Evolutionary conservation across 2,888 invertebrate genomes (phyloP), one percentile per base, ranked within the genome.

Genomic region (Acronicta leporina): DNA sequence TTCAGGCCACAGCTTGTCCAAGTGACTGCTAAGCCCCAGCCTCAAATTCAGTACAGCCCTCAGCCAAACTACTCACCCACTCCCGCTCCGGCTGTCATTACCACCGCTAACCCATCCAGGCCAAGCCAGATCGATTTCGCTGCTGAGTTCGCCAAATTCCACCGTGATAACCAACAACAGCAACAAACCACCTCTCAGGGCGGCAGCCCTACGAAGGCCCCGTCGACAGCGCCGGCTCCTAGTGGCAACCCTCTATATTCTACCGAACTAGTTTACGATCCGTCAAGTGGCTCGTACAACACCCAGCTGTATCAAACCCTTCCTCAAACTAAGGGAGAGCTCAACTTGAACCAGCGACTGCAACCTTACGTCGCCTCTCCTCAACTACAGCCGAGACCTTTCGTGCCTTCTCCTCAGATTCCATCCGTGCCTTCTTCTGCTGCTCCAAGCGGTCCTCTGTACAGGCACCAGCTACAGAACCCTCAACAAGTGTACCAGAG

Each of bases 191-290:
- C 85, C 0, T 85, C 90, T 6, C 82, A 81, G 9, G 83, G 88
- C n/a, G 80, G 87, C n/a, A 86, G 82, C 55, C 85, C 91, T 14
- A 84, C 92, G 0, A 94, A 92, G 74, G 79, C 90, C 41, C 90
- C 88, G 47, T 88, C 83, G 11, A 62, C 63, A 0, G 81, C 90
- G 15, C 84, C 90, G 27, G 88, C 95, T 43, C 91, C 92, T 0
- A 94, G 95, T 35, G 94, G 95, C 53, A 95, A 96, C 74, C 97
- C 97, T 60, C 95, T 97, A 56, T 97, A 97, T 88, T 96, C 97
- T 50, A 97, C 97, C 20, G 97, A 97, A 83, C 91, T 97, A 33
- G 95, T 97, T 0, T 97, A 95, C 87, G 97, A 97, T 87, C 97
- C 97, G 16, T 87, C 95, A 35, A 96, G 96, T 75, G 97, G 97